Percentiles rank a stretch among this genome's conserved stretches.
Evolutionary conservation across 2,797 vertebrate genomes (phyloP).

Genomic region (Lates japonicus): DNA sequence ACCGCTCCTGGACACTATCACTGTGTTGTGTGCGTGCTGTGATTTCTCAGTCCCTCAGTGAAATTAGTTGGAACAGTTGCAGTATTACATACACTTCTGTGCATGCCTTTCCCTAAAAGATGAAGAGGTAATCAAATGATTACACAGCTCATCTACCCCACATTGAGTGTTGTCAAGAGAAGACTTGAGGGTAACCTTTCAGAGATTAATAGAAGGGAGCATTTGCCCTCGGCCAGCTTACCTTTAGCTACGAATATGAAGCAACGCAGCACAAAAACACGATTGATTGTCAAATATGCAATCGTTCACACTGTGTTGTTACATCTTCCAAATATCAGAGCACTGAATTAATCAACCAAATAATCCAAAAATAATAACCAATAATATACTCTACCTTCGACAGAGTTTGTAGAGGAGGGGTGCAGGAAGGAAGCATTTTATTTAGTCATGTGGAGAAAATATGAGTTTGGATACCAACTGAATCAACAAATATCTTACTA

Average conservation of each 20-base stretch:
- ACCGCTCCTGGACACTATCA: constrained; percentile 33
- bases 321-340: constrained; percentile 6
- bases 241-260: constrained; percentile 30
- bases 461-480: not conserved
- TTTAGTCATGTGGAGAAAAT: not conserved
- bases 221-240: constrained; percentile 35
- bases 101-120: constrained; percentile 31
- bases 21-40: not conserved
- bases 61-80: constrained; percentile 41
- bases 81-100: constrained; percentile 23
- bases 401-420: not conserved
- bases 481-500: not conserved
- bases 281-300: constrained; percentile 17
- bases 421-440: not conserved
- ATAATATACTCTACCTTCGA: not conserved
- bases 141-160: constrained; percentile 42
- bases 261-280: constrained; percentile 18
- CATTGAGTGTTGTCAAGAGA: constrained; percentile 41
- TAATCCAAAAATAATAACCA: not conserved
- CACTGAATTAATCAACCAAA: constrained; percentile 16
- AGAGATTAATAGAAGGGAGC: constrained; percentile 32
- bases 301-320: constrained; percentile 27
- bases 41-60: constrained; percentile 9
- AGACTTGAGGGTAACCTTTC: constrained; percentile 45
- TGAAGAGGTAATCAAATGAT: constrained; percentile 58